Base-by-base conservation (phyloP, 2,797 vertebrate genomes). In the Muscicapa striata region DNA sequence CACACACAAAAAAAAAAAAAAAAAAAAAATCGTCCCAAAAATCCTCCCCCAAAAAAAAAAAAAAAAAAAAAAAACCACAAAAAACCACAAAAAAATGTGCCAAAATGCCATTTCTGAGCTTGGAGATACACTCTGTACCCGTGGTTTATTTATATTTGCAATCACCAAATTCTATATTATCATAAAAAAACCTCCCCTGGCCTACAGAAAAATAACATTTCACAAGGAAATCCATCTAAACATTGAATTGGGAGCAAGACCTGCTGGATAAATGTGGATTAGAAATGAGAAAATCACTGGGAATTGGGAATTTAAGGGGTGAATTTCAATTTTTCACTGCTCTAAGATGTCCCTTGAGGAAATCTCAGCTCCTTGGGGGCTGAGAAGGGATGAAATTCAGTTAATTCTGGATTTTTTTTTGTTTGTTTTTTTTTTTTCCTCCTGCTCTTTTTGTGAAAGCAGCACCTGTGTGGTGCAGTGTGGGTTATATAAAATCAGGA, bases 121-220 rank as follows among this genome's bases (percentile, higher is more conserved):
- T 32, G n/a, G 41, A 78, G 67, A 61, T 21, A 5, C 10, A 15
- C n/a, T 24, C 2, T 4, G 9, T 11, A 0, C 8, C 27, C 0
- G 0, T 23, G 48, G 17, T 73, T 73, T 74, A 45, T 75, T 87
- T 78, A 5, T 7, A 19, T 24, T 64, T 89, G 75, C 58, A 17
- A 40, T 34, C 48, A 36, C 9, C 59, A 57, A 52, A 15, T 62
- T 67, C 19, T 57, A 3, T 36, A 24, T 91, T 46, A 43, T 63
- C 80, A 9, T 61, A 45, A 57, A 26, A 45, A 57, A 69, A 4
- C 1, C 36, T 61, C 34, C 16, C 0, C 43, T 45, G 43, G 19
- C 43, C 12, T 58, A 1, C 49, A 49, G 51, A 22, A 12, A 93
- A 95, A 54, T 45, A 41, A 70, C 19, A 14, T 70, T 93, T 74